A percentile compares a stretch with the other conserved stretches of the same genome.
Evolutionary conservation across 2,888 invertebrate genomes (phyloP).

Genomic region (Ornithoptera priamus): DNA sequence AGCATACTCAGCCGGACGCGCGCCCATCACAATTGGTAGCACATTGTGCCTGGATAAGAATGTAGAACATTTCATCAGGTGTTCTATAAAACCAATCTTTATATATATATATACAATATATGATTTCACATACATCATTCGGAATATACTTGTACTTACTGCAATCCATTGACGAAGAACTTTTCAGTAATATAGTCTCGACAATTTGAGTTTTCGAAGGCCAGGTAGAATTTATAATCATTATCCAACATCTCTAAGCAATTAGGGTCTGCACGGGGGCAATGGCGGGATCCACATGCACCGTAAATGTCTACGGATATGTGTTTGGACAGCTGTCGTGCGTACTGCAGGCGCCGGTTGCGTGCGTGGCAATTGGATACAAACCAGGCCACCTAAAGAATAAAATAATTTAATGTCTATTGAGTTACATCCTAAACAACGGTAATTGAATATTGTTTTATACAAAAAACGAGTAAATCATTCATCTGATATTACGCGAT

Average conservation of each 20-base stretch:
- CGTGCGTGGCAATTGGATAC: conserved; percentile 98
- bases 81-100: neutral
- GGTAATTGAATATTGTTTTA: too few species aligned
- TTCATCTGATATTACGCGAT: too few species aligned
- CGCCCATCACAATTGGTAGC: conserved; percentile 97
- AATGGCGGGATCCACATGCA: conserved; percentile 91
- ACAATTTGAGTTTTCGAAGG: conserved; percentile 98
- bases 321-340: conserved; percentile 90
- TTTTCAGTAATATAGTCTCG: conserved; percentile 98
- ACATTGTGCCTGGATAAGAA: conserved; percentile 81
- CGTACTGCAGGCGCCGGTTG: conserved; percentile 93
- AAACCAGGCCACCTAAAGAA: conserved; percentile 93
- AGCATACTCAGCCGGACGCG: conserved; percentile 93
- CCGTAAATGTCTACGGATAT: conserved; percentile 96
- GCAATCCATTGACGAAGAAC: conserved; percentile 95
- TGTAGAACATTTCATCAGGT: neutral
- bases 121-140: too few species aligned
- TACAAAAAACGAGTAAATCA: too few species aligned
- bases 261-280: conserved; percentile 89
- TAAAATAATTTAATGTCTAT: conserved; percentile 1
- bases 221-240: conserved; percentile 97
- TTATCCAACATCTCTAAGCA: conserved; percentile 94
- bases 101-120: neutral
- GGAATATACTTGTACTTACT: neutral
- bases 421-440: neutral